These are phyloP conservation scores for Muntiacus reevesi DNA, from an alignment of 2,113 vertebrate genomes.

Conservation along the genomic window DNA sequence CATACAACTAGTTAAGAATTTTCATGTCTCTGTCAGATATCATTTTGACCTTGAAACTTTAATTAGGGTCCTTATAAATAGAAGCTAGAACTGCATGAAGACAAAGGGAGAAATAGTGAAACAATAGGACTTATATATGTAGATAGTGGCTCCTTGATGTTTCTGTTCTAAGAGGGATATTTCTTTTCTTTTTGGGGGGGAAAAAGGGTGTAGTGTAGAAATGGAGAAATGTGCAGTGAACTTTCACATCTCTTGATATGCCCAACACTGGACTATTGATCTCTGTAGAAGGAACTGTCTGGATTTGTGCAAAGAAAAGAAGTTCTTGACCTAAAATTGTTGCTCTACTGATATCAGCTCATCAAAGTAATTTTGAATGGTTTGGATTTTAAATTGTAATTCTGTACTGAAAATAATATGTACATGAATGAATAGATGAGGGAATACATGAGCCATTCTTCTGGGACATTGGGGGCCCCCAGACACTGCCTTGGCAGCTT, in stretches of 20 bases:
- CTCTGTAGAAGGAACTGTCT: background rate
- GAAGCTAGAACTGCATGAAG: background rate
- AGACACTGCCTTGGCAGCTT: background rate
- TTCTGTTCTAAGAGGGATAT: background rate
- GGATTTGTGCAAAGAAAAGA: background rate
- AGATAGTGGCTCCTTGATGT: background rate
- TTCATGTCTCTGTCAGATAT: constrained; percentile 33
- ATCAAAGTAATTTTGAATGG: background rate
- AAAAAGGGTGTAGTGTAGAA: background rate
- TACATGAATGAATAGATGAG: background rate
- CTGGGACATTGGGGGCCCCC: accelerated
- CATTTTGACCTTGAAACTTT: constrained; percentile 70
- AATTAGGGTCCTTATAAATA: constrained; percentile 63
- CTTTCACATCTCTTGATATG: background rate
- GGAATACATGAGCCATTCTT: background rate
- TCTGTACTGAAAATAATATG: background rate
- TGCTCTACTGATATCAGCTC: background rate
- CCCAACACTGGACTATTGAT: background rate
- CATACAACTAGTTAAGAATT: constrained; percentile 54
- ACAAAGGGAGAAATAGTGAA: background rate
- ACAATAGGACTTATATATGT: background rate
- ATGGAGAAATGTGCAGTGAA: background rate
- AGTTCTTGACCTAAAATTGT: background rate
- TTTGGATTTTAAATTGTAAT: constrained; percentile 12
- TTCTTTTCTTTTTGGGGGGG: background rate